Percentiles rank a stretch among this genome's conserved stretches.
phyloP scores from a whole-genome alignment of 2,888 invertebrate species.

The Notodonta ziczac region DNA sequence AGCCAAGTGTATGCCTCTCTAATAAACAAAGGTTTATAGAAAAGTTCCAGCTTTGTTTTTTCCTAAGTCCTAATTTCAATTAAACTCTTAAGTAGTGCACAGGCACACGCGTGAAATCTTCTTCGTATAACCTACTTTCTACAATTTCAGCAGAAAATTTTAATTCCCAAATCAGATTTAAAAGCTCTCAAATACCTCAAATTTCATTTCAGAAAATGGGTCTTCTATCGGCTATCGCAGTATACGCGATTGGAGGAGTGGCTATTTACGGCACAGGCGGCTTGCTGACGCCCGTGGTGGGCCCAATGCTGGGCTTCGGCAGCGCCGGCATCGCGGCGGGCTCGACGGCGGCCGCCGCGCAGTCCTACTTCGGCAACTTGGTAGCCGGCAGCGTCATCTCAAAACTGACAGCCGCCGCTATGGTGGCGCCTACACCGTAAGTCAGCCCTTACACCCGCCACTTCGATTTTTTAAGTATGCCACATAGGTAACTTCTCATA shows the following conservation, averaged over 20 bases:
- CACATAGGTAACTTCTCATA: too few relatives aligned
- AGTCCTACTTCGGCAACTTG: slow-evolving; percentile 66
- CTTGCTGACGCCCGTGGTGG: slow-evolving; percentile 53
- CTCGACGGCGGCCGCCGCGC: slow-evolving; percentile 64
- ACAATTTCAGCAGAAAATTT: too few relatives aligned
- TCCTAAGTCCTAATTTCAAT: too few relatives aligned
- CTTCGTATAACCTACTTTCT: too few relatives aligned
- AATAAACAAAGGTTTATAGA: too few relatives aligned
- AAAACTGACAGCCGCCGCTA: slow-evolving; percentile 63
- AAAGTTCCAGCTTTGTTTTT: too few relatives aligned
- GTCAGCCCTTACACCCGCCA: slow-evolving; percentile 18
- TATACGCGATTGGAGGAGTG: slow-evolving; percentile 56
- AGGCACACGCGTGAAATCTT: too few relatives aligned
- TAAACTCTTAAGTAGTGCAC: too few relatives aligned
- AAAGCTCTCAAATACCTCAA: too few relatives aligned
- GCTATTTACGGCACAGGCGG: slow-evolving; percentile 64
- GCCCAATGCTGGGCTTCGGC: slow-evolving; percentile 64
- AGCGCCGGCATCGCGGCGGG: slow-evolving; percentile 61
- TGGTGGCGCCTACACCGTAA: slow-evolving; percentile 70
- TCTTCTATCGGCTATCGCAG: slow-evolving; percentile 53
- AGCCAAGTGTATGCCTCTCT: too few relatives aligned
- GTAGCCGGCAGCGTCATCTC: slow-evolving; percentile 67
- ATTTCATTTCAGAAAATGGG: slow-evolving; percentile 48
- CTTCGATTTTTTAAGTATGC: too few relatives aligned
- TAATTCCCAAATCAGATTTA: background rate